Evolutionary conservation across 2,888 invertebrate genomes (phyloP), one percentile per base, ranked within the genome.

Genomic region (Cataglyphis altisquamis): DNA sequence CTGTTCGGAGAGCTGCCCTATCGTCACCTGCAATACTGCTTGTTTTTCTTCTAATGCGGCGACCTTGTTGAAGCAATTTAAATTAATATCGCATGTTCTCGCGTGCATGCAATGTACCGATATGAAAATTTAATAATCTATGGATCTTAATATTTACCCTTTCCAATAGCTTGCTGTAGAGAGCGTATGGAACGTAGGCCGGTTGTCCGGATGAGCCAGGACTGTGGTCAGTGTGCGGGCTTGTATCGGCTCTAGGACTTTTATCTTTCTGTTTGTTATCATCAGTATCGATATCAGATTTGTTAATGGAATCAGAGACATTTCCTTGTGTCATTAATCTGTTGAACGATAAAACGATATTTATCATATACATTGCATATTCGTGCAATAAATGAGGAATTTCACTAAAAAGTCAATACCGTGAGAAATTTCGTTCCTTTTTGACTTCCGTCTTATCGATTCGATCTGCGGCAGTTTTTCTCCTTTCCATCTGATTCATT

Each of bases 401-500:
- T 36, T 52, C 2, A 0, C 8, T 18, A 29, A 39, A 21, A 55
- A 21, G 12, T 62, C 62, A 25, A 83, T 74, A 93, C 93, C 92
- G 89, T 52, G 91, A 82, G 83, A 84, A 87, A 70, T 81, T 86
- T 84, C 91, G 90, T 63, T 94, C 94, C 82, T 94, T 94, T 77
- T 92, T 93, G 4, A 88, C 78, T 86, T 94, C 94, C 32, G 90
- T 88, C 73, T 92, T 93, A 9, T 94, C 94, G 8, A 89, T 72
- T 78, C 91, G 91, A 36, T 94, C 94, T 0, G 91, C 87, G 45
- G 78, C 87, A 9, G 86, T 88, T 88, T 94, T 94, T 82, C 91
- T 92, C 88, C 93, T 93, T 82, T 94, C 94, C 87, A 94, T 87
- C 82, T 94, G 94, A 90, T 93, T 95, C 64, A 93, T 86, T 75